Evolutionary conservation across 2,888 invertebrate genomes (phyloP), one percentile per base, ranked within the genome.

Genomic region (Pomacea canaliculata): DNA sequence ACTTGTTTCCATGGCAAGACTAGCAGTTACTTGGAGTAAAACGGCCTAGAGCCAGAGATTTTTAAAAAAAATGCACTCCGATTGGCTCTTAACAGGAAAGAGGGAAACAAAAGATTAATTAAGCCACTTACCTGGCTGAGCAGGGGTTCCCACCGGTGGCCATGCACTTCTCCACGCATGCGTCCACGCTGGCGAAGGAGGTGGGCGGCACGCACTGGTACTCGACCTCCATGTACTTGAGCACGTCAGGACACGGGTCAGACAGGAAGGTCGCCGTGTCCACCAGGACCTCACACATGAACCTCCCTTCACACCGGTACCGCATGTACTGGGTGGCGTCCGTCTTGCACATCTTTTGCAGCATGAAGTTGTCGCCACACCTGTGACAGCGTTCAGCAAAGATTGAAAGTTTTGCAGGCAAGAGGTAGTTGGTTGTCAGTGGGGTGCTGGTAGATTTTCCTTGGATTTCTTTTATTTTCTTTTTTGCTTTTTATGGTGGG

Each of bases 151-250:
- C 51, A 8, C 51, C 51, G 63, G n/a, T 63, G 63, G 63, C 63
- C 63, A 68, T 19, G 46, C 68, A 68, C 68, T 68, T 27, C 68
- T 68, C 37, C 1, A 46, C 37, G 37, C 68, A 68, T 9, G 23
- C 23, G 37, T 37, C 37, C 16, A 68, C 48, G 37, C 13, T 46
- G 13, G 68, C 48, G 37, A 68, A 19, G 10, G 68, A 27, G 37
- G 8, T 27, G 19, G 68, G 37, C 9, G 68, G 5, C 18, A 68
- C 68, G 68, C 68, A 68, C 48, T 68, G 37, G 48, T 68, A 68
- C 37, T 46, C 68, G 16, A 68, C 68, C 13, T 68, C 68, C 27
- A 68, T 19, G 68, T 46, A 68, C 48, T 68, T 68, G 68, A 27
- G 48, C 37, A 46, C 68, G 9, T 68, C 68, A 9, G 68, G 68